Base-by-base conservation (phyloP, 1,140 invertebrate species). In the Paralvinella palmiformis region DNA sequence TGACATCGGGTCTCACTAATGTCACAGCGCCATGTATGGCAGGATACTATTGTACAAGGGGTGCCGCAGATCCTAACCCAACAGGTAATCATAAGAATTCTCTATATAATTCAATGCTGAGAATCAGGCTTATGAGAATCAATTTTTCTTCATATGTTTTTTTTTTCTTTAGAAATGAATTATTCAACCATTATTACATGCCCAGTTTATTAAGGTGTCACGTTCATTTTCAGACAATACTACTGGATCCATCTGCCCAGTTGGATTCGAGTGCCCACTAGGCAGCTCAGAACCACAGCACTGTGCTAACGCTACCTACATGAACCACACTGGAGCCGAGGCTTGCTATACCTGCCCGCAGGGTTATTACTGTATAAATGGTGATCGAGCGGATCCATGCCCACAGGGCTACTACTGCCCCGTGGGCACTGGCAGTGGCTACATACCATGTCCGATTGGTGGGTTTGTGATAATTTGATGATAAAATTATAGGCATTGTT, bases 381-480 rank as follows among this genome's bases (percentile, higher is more conserved):
- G 72, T 1, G 68, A 69, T 36, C 45, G 58, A 4, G 72, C 71
- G 58, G 74, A 75, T 20, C 71, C 73, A 6, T 79, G 77, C 53
- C 75, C 77, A 2, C 75, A 77, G 53, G 75, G 75, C 17, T 73
- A 67, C 57, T 79, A 77, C 63, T 79, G 77, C 60, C 75, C 75
- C 29, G 37, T 63, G 20, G 59, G 58, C 27, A 71, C 76, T 45
- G 71, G 75, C 70, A 74, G 64, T 44, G 70, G 71, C 5, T 78
- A 74, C 65, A 67, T 72, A 58, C 75, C 75, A 44, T 79, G 76
- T 64, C 76, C 76, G 7, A 67, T 72, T 37, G 74, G 76, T 74
- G 52, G 68, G 69, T 66, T 41, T 20, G 20, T 22, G 37, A 41
- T 41, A 41, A 13, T 41, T 41, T 41, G 37, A 10, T 41, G n/a